Percentiles rank a stretch among this genome's conserved stretches.
Conservation (phyloP, 1,140 invertebrate species). For the Pissodes strobi region DNA sequence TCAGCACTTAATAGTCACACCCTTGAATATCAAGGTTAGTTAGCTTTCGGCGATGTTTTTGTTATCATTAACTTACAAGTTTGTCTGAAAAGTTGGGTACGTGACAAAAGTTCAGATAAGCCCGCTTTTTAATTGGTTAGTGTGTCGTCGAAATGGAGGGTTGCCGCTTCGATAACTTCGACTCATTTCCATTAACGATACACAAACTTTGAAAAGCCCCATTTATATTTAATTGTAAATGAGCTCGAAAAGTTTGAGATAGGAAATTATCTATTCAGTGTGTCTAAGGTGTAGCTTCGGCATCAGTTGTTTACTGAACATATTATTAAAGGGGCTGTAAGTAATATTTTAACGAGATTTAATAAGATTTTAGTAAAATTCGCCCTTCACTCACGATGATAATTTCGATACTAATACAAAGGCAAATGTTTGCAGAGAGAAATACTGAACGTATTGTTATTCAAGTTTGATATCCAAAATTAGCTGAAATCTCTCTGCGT, state of each 20-base stretch:
- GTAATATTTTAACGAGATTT: not conserved
- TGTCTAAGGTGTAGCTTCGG: conserved; percentile 1
- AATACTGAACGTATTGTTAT: too few relatives aligned
- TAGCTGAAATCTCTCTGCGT: too few relatives aligned
- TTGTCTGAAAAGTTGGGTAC: conserved; percentile 11
- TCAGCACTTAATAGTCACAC: too few relatives aligned
- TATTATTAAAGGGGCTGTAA: not conserved
- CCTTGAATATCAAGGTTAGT: too few relatives aligned
- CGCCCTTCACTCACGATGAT: too few relatives aligned
- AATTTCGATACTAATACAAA: too few relatives aligned
- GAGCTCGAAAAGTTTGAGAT: not conserved
- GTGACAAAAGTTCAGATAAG: conserved; percentile 14
- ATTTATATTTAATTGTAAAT: conserved; percentile 20
- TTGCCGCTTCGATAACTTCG: conserved; percentile 14
- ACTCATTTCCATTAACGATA: conserved; percentile 17
- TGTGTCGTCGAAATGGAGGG: conserved; percentile 10
- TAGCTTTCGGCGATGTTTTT: conserved; percentile 1
- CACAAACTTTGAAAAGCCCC: conserved; percentile 11
- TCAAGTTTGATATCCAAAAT: too few relatives aligned
- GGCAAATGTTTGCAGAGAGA: too few relatives aligned
- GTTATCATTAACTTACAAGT: conserved; percentile 17
- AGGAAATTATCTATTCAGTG: conserved; percentile 9
- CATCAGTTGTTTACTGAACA: conserved; percentile 1
- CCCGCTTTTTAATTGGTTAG: conserved; percentile 18
- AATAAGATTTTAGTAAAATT: not conserved